Base-by-base conservation (phyloP, 2,888 invertebrate genomes). In the Bimastos eiseni region DNA sequence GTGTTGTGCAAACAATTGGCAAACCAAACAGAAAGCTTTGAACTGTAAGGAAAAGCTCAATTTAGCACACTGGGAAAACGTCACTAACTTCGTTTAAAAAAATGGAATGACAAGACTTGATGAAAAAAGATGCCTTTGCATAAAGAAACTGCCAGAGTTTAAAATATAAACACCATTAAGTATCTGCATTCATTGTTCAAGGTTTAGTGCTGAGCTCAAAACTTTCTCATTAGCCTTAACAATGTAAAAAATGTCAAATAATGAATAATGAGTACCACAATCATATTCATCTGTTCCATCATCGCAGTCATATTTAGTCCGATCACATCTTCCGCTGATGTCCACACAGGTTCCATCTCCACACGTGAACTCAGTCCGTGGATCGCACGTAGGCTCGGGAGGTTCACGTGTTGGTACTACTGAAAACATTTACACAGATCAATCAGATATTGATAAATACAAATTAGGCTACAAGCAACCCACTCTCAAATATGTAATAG, bases 301-400 rank as follows among this genome's bases (percentile, higher is more conserved):
- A 24, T 95, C 93, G 93, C 97, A 97, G 92, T 97, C 96, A 24
- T 93, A 91, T 4, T 86, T 86, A 6, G 92, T 92, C 96, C 97
- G 97, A 96, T 98, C 97, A 96, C 98, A 98, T 95, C 97, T 97
- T 94, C 97, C 96, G 93, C 96, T 95, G 95, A 96, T 96, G 93
- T 97, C 97, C 95, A 98, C 97, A 96, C 98, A 98, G 92, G 95
- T 95, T 30, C 96, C 96, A 93, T 88, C 90, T n/a, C 34, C 37
- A 83, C 91, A 91, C 36, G 55, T 70, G 30, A 91, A 89, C 88
- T 91, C 88, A n/a, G 83, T 89, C 17, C 33, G 41, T 41, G 89
- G 49, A 89, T 49, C n/a, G 6, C 89, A 41, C 4, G 49, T 24
- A 24, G 49, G 49, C 24, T 24, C 24, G 21, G 49, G 49, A 49